These are phyloP conservation scores for Synchiropus splendidus DNA, from an alignment of 2,113 vertebrate genomes.

Conservation along the genomic window DNA sequence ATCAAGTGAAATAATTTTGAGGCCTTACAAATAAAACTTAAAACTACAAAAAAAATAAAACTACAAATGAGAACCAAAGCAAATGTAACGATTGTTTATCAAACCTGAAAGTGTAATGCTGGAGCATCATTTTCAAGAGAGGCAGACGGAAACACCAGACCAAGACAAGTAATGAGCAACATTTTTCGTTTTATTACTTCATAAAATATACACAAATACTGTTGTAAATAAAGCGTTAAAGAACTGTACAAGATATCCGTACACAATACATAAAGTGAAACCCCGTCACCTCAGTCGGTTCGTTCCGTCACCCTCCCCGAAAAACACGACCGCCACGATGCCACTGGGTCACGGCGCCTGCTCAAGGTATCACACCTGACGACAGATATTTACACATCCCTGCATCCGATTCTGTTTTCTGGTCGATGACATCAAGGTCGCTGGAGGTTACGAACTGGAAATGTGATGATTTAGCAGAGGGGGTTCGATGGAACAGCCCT, in stretches of 20 bases:
- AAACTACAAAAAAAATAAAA: no score
- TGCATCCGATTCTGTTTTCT: slow-evolving; percentile 34
- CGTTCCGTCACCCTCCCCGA: slow-evolving; percentile 10
- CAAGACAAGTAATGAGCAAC: slow-evolving; percentile 25
- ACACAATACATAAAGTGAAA: slow-evolving; percentile 68
- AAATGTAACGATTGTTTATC: no score
- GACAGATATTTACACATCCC: slow-evolving; percentile 47
- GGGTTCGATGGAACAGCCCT: slow-evolving; percentile 23
- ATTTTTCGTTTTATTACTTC: slow-evolving; percentile 69
- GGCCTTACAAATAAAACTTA: no score
- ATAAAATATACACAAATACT: slow-evolving; percentile 80
- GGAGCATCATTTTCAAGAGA: no score
- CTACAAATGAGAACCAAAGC: no score
- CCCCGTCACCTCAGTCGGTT: slow-evolving; percentile 21
- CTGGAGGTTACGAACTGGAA: slow-evolving; percentile 34
- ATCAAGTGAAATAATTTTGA: no score
- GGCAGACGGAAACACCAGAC: no score
- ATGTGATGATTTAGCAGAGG: slow-evolving; percentile 18
- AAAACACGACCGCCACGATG: slow-evolving; percentile 30
- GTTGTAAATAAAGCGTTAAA: slow-evolving; percentile 76
- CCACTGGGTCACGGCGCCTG: slow-evolving; percentile 56
- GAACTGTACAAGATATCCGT: slow-evolving; percentile 74
- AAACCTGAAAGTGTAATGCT: no score
- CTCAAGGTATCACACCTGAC: slow-evolving; percentile 45
- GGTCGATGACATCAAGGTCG: slow-evolving; percentile 44